Evolutionary conservation across 1,140 invertebrate genomes (phyloP).

Genomic region (Protaetia brevitarsis): DNA sequence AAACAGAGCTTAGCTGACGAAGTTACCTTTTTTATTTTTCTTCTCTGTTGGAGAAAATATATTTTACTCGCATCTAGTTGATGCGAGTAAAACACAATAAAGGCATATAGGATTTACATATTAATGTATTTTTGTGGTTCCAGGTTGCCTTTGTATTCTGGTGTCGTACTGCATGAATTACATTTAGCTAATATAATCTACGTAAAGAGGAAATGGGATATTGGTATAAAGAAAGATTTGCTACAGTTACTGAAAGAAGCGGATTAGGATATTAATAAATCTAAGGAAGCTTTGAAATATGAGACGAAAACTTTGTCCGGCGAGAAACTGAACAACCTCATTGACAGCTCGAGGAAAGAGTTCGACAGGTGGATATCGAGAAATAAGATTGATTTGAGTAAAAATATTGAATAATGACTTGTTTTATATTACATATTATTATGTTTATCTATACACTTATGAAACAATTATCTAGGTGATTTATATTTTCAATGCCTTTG

Average conservation of each 20-base stretch:
- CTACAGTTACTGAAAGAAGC: constrained; percentile 47
- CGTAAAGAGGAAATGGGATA: constrained; percentile 52
- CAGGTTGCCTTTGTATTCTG: constrained; percentile 66
- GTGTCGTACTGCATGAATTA: constrained; percentile 69
- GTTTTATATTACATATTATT: no score
- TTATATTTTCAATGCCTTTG: no score
- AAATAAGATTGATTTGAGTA: constrained; percentile 38
- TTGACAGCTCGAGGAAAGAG: constrained; percentile 44
- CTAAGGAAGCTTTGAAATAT: constrained; percentile 50
- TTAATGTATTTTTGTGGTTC: constrained; percentile 22
- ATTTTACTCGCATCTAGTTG: no score
- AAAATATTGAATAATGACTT: constrained; percentile 20
- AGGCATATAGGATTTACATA: no score
- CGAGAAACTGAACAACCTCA: constrained; percentile 49
- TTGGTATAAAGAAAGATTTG: constrained; percentile 47
- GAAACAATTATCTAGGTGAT: no score
- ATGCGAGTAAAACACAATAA: no score
- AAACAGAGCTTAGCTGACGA: no score
- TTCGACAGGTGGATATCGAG: constrained; percentile 42
- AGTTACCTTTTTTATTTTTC: no score
- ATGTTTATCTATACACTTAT: no score
- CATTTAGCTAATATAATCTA: constrained; percentile 57
- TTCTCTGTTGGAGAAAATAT: no score
- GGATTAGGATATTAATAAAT: constrained; percentile 47
- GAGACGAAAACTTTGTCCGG: constrained; percentile 55